These are phyloP conservation scores for Synodontis membranacea DNA, from an alignment of 2,113 vertebrate genomes.

Conservation along the genomic window DNA sequence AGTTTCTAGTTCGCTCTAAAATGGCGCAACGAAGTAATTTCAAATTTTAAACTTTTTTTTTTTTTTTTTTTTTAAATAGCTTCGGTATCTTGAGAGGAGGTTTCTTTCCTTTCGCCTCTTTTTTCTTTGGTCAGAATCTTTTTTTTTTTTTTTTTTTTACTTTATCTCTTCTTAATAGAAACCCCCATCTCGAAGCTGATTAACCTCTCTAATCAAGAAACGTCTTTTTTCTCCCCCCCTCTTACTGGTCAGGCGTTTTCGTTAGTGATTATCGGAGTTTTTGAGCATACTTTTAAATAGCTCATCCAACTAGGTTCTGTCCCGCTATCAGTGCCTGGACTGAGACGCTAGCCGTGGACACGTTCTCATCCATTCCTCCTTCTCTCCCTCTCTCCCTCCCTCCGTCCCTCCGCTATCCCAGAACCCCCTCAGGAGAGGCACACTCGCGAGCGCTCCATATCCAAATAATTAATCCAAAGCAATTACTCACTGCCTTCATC, in stretches of 20 bases:
- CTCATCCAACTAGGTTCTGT: constrained; percentile 19
- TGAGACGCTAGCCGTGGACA: constrained; percentile 43
- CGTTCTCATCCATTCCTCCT: constrained; percentile 46
- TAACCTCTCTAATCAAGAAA: constrained; percentile 48
- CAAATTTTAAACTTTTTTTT: constrained; percentile 37
- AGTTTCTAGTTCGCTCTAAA: constrained; percentile 23
- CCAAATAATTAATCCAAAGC: constrained; percentile 83
- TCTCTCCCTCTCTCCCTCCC: constrained; percentile 55
- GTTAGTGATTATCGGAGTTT: constrained; percentile 38
- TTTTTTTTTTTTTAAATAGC: constrained; percentile 37
- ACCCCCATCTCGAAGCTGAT: constrained; percentile 40
- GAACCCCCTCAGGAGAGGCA: constrained; percentile 73
- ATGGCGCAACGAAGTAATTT: constrained; percentile 10
- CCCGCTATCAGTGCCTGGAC: constrained; percentile 41
- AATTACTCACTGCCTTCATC: constrained; percentile 82
- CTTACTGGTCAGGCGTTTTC: constrained; percentile 30
- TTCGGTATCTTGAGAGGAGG: constrained; percentile 33
- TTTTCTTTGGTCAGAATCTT: too few species aligned
- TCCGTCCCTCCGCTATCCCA: constrained; percentile 51
- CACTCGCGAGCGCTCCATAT: constrained; percentile 73
- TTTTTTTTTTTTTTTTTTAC: background rate
- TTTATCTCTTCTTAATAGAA: constrained; percentile 20
- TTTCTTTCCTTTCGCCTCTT: constrained; percentile 3
- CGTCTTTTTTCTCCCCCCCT: background rate
- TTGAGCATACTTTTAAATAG: constrained; percentile 47